Base-by-base conservation (phyloP, 2,888 invertebrate species). In the Amphipyra tragopoginis region DNA sequence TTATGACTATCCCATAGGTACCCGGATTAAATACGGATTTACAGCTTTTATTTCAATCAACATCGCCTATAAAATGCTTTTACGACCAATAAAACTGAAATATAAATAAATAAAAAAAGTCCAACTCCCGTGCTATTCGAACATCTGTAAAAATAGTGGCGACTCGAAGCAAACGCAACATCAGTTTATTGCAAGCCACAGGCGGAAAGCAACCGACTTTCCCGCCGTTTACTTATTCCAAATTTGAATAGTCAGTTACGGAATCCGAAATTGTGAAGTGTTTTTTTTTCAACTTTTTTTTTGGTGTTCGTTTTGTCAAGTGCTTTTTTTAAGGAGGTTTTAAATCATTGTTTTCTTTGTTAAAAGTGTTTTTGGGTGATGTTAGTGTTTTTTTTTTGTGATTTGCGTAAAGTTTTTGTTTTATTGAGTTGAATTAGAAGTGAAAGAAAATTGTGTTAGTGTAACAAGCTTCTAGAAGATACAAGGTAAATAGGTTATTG, bases 131-230 rank as follows among this genome's bases (percentile, higher is more conserved):
- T 53, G 38, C 83, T 80, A 65, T 57, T 64, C 52, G 63, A 75
- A 75, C 79, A 81, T 81, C 81, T 81, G 83, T 88, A 87, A 88
- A 90, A 90, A 90, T 90, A 90, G 88, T 87, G 78, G 60, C 78
- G 78, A 75, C 62, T 63, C 59, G 52, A 57, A 62, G 65, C 70
- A 74, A 85, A 67, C 79, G 70, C 77, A 74, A 61, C 79, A 64
- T 79, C 84, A 87, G 89, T 86, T 74, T 85, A 83, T 81, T 82
- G 81, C 84, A 82, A 76, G 84, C 81, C 73, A 78, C 78, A 78
- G 77, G 68, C 72, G 74, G 83, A 81, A 82, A 84, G 82, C 86
- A 75, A 79, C 72, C 78, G 81, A 69, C 72, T 80, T 80, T 77
- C 59, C 66, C 70, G 75, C 53, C 53, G 61, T 60, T 14, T 36